Evolutionary conservation across 2,888 invertebrate species (phyloP).

Genomic region (Lottia scabra): DNA sequence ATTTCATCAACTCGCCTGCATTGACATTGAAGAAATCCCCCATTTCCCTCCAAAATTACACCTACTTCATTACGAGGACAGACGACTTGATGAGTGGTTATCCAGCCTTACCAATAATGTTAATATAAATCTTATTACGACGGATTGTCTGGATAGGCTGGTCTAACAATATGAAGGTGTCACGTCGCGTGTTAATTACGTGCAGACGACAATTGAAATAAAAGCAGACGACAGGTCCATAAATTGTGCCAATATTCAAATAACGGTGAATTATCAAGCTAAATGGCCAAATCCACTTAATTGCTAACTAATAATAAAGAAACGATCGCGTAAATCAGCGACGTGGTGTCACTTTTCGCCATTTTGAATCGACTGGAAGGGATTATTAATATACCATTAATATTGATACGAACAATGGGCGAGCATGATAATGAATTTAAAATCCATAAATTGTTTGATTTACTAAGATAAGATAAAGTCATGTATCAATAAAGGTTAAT

Average conservation of each 20-base stretch:
- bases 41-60: background rate
- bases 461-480: no score
- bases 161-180: background rate
- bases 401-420: no score
- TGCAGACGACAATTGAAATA: conserved; percentile 4
- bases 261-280: background rate
- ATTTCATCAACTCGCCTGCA: background rate
- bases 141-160: background rate
- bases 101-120: background rate
- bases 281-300: conserved; percentile 4
- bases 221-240: background rate
- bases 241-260: conserved; percentile 3
- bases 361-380: no score
- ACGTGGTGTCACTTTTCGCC: background rate
- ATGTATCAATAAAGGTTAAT: no score
- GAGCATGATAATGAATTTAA: no score
- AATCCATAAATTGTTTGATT: no score
- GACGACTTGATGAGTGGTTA: background rate
- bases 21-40: background rate
- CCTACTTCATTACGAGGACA: background rate
- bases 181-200: conserved; percentile 3
- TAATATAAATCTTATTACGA: background rate
- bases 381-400: no score
- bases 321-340: background rate
- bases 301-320: background rate